These are phyloP conservation scores for Rhyacophila evoluta DNA, from an alignment of 2,888 invertebrate genomes.

Conservation along the genomic window DNA sequence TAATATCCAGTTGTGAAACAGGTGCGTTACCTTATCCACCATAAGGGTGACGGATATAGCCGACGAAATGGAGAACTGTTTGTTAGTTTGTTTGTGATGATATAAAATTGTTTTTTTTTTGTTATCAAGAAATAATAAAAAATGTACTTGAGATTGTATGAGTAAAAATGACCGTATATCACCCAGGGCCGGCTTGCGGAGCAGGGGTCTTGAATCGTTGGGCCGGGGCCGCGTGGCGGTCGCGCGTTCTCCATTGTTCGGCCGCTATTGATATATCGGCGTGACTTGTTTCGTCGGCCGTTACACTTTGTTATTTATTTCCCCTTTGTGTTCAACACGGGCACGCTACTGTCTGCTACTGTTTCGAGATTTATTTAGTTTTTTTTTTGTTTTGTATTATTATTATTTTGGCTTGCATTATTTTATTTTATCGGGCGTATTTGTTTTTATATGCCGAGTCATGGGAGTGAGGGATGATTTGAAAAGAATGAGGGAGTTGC, in stretches of 20 bases:
- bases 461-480: conserved; percentile 39
- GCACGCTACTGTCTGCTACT: conserved; percentile 43
- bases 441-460: conserved; percentile 51
- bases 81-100: neutral
- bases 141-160: no score
- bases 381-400: conserved; percentile 23
- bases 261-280: conserved; percentile 52
- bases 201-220: neutral
- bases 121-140: no score
- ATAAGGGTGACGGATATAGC: no score
- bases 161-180: neutral
- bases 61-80: no score
- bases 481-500: conserved; percentile 19
- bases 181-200: neutral
- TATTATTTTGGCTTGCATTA: conserved; percentile 19
- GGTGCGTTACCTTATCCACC: no score
- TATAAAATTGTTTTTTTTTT: no score
- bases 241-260: conserved; percentile 40
- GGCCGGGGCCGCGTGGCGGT: conserved; percentile 42
- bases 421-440: conserved; percentile 28
- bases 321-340: conserved; percentile 47
- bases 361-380: conserved; percentile 42
- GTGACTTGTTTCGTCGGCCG: conserved; percentile 53
- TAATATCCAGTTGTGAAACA: no score
- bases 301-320: conserved; percentile 54